Percentiles rank a stretch among this genome's conserved stretches.
Evolutionary conservation across 2,888 invertebrate species (phyloP).

Genomic region (Amblyjoppa proteus): DNA sequence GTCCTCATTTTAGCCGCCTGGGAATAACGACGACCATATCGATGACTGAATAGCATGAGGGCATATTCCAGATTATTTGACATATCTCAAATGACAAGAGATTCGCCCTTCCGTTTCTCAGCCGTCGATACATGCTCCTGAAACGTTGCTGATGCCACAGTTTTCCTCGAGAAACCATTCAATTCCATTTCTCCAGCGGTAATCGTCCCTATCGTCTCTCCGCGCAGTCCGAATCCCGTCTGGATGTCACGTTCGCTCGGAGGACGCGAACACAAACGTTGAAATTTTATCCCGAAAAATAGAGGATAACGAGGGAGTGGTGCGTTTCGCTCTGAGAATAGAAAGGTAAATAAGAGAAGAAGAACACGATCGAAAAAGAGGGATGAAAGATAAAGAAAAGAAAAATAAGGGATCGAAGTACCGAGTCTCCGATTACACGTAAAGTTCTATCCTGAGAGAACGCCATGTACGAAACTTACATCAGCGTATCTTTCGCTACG

Average conservation of each 20-base stretch:
- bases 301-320: slow-evolving; percentile 15
- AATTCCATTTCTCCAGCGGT: slow-evolving; percentile 13
- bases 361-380: slow-evolving; percentile 7
- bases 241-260: background rate
- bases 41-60: background rate
- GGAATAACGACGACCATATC: background rate
- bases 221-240: slow-evolving; percentile 1
- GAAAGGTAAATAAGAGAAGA: slow-evolving; percentile 9
- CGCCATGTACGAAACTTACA: slow-evolving; percentile 41
- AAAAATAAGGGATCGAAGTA: slow-evolving; percentile 34
- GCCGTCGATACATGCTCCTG: background rate
- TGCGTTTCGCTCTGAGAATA: slow-evolving; percentile 30
- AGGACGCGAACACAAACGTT: background rate
- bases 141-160: slow-evolving; percentile 13
- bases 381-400: slow-evolving; percentile 25
- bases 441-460: slow-evolving; percentile 35
- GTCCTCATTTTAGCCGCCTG: background rate
- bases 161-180: slow-evolving; percentile 31
- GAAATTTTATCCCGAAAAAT: slow-evolving; percentile 33
- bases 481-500: slow-evolving; percentile 52
- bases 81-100: background rate
- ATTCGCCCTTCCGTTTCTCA: background rate
- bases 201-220: background rate
- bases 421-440: slow-evolving; percentile 57
- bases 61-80: background rate